A percentile compares a stretch with the other conserved stretches of the same genome.
Conservation (phyloP, 2,113 vertebrate species). For the Mormoops blainvillei region DNA sequence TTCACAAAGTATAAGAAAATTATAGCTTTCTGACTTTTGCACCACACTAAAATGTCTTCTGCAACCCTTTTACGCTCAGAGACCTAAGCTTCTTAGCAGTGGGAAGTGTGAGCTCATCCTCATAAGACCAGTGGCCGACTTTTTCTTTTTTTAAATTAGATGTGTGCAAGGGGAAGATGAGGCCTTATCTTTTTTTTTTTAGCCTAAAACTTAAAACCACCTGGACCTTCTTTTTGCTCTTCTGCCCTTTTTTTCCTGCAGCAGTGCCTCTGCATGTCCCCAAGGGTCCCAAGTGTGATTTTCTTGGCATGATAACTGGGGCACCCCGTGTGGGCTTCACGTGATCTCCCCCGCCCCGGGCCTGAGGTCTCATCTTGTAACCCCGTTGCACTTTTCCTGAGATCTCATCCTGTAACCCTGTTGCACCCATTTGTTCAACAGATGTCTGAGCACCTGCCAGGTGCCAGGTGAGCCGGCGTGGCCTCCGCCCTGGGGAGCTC, state of each 20-base stretch:
- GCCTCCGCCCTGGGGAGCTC: background rate
- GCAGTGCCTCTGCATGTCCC: background rate
- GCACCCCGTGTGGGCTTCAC: background rate
- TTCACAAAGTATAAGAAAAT: background rate
- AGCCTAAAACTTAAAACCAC: background rate
- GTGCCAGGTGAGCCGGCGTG: background rate
- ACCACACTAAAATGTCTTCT: background rate
- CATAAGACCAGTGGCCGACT: accelerated
- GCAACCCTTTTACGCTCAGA: background rate
- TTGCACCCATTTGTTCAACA: background rate
- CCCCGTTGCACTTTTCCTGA: background rate
- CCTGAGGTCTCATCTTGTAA: background rate
- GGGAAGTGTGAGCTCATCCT: background rate
- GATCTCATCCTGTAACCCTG: background rate
- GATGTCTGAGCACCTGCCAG: background rate
- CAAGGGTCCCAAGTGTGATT: background rate
- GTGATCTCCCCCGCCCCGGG: background rate
- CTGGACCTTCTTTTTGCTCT: background rate
- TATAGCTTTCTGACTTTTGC: background rate
- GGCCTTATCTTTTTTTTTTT: background rate
- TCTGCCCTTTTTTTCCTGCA: accelerated
- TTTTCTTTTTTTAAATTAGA: background rate
- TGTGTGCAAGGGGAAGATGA: background rate
- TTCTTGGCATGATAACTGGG: background rate
- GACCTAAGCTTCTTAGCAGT: background rate